Evolutionary conservation across 2,113 vertebrate genomes (phyloP), one percentile per base, ranked within the genome.

Genomic region (Tetrax tetrax): DNA sequence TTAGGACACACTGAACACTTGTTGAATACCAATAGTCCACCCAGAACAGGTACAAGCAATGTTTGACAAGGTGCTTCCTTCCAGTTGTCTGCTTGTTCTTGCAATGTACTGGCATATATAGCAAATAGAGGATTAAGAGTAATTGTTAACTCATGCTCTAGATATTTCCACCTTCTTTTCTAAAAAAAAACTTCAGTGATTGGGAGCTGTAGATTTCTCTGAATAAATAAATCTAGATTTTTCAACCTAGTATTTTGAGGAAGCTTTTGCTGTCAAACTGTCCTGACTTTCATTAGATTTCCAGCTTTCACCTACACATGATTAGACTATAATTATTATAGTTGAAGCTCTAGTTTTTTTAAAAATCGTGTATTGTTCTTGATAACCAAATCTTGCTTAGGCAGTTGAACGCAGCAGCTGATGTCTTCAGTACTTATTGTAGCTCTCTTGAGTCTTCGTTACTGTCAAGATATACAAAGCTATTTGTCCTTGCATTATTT

Each of bases 171-270:
- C 24, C 10, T 74, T 92, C 22, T 78, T 85, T 71, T 71, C 21
- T 35, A 35, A 85, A 87, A 82, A 71, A 47, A 38, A 56, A 9
- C 5, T 41, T 56, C 43, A 79, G 51, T 38, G 10, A 85, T 70
- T 50, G 75, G 22, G 43, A 66, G 21, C 24, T 71, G 43, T 68
- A 93, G 33, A 59, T 37, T 57, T 85, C 21, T 71, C 65, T 89
- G 80, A 89, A 94, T 76, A 95, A 80, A 71, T 76, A 93, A 53
- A 83, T 83, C 71, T 83, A 85, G 75, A 90, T 41, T 28, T 95
- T 93, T 88, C 76, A 93, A 68, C 37, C 28, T 35, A 24, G 16
- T 35, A 31, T 66, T 63, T 88, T 85, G n/a, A 41, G 31, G 41
- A 83, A 68, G 14, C 57, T 83, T 75, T 78, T 95, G 31, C 80